Evolutionary conservation across 2,888 invertebrate genomes (phyloP), one percentile per base, ranked within the genome.

Genomic region (Tineola bisselliella): DNA sequence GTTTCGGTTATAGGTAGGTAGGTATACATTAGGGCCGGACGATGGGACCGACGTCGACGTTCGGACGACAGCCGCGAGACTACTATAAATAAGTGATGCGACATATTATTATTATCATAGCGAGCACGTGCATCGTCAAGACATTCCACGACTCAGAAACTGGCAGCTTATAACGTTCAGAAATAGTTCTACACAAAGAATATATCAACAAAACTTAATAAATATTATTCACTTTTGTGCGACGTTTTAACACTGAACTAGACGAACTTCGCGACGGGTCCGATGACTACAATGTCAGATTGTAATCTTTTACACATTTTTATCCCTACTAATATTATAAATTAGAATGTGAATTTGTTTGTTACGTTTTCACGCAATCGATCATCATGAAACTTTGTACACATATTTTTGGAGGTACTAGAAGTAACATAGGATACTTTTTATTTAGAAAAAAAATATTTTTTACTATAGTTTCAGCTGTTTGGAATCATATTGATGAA

Each of bases 71-170:
- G 84, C 84, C 84, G 84, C 83, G 77, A 81, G 80, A 79, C 79
- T 72, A 76, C 84, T 86, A 87, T 87, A 86, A 86, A 87, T 86
- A 86, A 84, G 83, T 84, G 84, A 86, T 84, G 84, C 84, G 84
- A 82, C 83, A 84, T 86, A 83, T 84, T 84, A 84, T 86, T 86
- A 84, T 87, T 84, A 84, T 87, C 83, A 72, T 71, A 83, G 81
- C 77, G 73, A 71, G 82, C 86, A 84, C 84, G 84, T 84, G 86
- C 79, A 81, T 73, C 69, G 77, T 79, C 79, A 73, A 69, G 77
- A 80, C 84, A 84, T 84, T 82, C 84, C 81, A 65, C 66, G 82
- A 84, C 81, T 66, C 66, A 63, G 61, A 62, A 62, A 65, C 66
- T 65, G 65, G 64, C 66, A 64, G 64, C 65, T 67, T 67, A 63